These are phyloP conservation scores for Pemphredon lugubris DNA, from an alignment of 2,888 invertebrate species.

Conservation along the genomic window DNA sequence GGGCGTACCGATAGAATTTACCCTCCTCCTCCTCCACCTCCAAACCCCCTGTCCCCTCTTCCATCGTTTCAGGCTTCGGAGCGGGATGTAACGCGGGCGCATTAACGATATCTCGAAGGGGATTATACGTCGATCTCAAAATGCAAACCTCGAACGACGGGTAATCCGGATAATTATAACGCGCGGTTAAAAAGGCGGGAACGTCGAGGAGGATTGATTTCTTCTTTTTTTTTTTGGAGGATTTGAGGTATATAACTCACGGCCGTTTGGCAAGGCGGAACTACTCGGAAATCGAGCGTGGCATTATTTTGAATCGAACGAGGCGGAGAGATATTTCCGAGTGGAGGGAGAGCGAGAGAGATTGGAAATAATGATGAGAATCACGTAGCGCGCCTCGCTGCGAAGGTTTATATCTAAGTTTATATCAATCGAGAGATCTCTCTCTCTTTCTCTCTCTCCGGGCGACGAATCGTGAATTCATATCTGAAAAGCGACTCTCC, in stretches of 20 bases:
- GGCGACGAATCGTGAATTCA: neutral
- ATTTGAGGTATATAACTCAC: too few relatives aligned
- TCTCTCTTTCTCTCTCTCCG: too few relatives aligned
- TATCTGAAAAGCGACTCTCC: constrained; percentile 15
- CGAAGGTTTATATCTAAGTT: neutral
- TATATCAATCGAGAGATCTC: neutral
- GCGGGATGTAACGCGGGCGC: neutral
- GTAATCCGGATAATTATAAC: too few relatives aligned
- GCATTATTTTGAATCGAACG: neutral
- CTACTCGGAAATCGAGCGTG: too few relatives aligned
- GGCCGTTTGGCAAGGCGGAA: too few relatives aligned
- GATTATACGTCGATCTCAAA: too few relatives aligned
- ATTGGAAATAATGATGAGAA: constrained; percentile 3
- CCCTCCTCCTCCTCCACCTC: too few relatives aligned
- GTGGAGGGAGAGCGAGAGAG: neutral
- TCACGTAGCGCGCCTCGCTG: neutral
- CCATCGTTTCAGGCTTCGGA: neutral
- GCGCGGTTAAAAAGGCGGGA: too few relatives aligned
- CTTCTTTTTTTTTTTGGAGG: too few relatives aligned
- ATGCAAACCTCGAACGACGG: too few relatives aligned
- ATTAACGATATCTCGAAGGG: neutral
- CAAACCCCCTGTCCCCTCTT: too few relatives aligned
- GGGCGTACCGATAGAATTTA: neutral
- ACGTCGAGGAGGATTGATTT: too few relatives aligned
- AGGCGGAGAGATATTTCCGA: neutral